These are phyloP conservation scores for Carduelis carduelis DNA, from an alignment of 2,797 vertebrate genomes.

Conservation along the genomic window DNA sequence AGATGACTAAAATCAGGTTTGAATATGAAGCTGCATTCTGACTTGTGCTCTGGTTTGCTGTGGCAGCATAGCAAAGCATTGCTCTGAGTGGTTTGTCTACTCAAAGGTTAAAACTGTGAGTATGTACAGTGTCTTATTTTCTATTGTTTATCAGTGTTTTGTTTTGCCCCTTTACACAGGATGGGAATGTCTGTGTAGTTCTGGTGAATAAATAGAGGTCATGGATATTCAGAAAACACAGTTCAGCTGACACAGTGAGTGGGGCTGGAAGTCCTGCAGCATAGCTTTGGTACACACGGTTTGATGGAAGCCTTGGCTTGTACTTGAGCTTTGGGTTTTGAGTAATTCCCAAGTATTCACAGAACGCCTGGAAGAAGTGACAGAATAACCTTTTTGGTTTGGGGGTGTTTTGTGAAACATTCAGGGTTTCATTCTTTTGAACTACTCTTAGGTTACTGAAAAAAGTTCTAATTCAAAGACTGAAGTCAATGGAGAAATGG, in stretches of 20 bases:
- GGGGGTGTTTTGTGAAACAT: not conserved
- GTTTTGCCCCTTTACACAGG: not conserved
- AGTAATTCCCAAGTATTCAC: not conserved
- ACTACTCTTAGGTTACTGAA: not conserved
- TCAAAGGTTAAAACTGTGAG: not conserved
- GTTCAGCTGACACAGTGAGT: not conserved
- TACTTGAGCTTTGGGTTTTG: not conserved
- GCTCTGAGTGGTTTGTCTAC: not conserved
- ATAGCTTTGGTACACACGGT: accelerated
- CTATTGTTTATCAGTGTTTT: not conserved
- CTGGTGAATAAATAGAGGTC: not conserved
- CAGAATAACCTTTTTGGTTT: not conserved
- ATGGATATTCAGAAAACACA: not conserved
- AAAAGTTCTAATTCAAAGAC: not conserved
- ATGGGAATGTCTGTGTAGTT: not conserved
- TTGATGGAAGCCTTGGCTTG: not conserved
- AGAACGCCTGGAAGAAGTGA: not conserved
- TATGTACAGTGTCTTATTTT: accelerated
- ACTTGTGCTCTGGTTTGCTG: not conserved
- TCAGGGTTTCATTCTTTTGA: not conserved
- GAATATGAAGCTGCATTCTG: not conserved
- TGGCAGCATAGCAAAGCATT: not conserved
- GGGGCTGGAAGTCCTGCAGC: not conserved
- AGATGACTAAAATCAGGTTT: not conserved
- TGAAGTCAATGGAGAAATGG: not conserved